Percentiles rank a stretch among this genome's conserved stretches.
These are phyloP conservation scores for Mus pahari DNA, from an alignment of 2,113 vertebrate genomes.

Conservation along the genomic window DNA sequence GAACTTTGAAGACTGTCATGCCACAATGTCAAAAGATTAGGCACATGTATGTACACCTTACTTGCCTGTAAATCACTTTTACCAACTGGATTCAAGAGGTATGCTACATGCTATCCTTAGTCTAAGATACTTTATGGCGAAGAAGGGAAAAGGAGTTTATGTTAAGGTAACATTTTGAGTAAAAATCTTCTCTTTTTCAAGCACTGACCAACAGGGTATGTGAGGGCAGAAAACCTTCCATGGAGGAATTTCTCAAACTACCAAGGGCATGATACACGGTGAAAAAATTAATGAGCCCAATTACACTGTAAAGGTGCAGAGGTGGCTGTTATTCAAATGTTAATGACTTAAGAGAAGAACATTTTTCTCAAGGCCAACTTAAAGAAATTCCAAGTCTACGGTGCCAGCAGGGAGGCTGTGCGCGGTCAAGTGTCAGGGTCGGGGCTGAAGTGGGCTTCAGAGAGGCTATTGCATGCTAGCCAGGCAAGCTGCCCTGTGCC, in stretches of 20 bases:
- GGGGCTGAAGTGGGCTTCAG: background rate
- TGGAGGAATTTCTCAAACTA: conserved; percentile 38
- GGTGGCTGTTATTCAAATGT: background rate
- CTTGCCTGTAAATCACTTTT: background rate
- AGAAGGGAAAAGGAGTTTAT: background rate
- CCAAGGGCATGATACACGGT: background rate
- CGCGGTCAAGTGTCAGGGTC: background rate
- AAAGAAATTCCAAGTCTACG: background rate
- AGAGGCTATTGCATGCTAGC: background rate
- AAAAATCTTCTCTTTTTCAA: background rate
- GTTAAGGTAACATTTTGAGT: background rate
- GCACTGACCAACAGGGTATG: background rate
- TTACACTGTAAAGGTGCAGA: background rate
- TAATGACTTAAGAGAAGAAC: background rate
- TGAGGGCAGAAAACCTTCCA: background rate
- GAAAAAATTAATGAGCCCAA: conserved; percentile 4
- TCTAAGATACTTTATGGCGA: background rate
- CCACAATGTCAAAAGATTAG: background rate
- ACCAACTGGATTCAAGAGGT: background rate
- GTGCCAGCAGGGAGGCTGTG: too few relatives aligned
- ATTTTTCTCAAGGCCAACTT: background rate
- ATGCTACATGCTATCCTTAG: background rate
- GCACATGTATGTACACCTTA: background rate
- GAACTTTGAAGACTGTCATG: background rate
- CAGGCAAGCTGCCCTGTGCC: background rate